Conservation (phyloP, 2,797 vertebrate genomes). For the Choloepus didactylus region DNA sequence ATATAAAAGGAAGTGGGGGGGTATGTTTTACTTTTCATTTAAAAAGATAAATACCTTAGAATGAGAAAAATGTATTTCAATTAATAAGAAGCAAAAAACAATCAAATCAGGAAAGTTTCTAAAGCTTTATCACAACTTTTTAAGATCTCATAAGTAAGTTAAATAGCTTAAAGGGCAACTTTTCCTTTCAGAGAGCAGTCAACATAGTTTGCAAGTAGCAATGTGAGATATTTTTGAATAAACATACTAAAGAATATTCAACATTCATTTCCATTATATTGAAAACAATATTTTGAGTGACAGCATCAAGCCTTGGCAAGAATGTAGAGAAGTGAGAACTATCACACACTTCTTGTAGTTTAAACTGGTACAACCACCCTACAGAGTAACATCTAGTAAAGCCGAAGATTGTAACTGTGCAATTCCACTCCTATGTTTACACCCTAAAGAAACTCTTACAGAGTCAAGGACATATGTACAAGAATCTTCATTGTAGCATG, state of each 20-base stretch:
- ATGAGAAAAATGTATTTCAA: neutral
- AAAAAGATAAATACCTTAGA: neutral
- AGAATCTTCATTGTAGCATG: neutral
- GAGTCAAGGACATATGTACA: neutral
- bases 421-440: neutral
- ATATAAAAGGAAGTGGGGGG: neutral
- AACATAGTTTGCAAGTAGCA: neutral
- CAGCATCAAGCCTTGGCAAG: neutral
- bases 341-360: neutral
- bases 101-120: neutral
- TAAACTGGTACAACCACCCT: neutral
- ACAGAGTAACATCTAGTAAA: neutral
- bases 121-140: constrained; percentile 13
- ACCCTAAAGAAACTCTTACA: neutral
- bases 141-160: neutral
- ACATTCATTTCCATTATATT: neutral
- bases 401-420: neutral
- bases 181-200: neutral
- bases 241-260: neutral
- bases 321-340: neutral
- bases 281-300: neutral
- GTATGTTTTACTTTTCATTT: neutral
- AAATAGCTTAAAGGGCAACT: neutral
- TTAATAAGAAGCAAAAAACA: neutral
- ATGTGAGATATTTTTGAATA: neutral